Conservation (phyloP, 2,888 invertebrate genomes). For the Bimastos eiseni region DNA sequence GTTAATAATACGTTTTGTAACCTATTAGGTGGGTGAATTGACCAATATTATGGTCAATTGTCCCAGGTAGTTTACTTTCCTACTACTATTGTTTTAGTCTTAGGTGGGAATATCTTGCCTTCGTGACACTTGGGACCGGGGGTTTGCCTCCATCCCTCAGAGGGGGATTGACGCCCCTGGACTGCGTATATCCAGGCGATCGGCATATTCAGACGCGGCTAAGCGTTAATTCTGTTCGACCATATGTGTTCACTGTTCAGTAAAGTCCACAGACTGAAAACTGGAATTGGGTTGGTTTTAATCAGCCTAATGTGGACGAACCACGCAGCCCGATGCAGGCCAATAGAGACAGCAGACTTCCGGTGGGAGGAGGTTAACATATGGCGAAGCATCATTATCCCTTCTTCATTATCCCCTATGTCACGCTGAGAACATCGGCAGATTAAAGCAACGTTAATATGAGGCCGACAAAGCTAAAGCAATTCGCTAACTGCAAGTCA, state of each 20-base stretch:
- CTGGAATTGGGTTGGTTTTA: background rate
- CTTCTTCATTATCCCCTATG: background rate
- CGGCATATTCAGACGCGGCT: background rate
- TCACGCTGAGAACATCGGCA: background rate
- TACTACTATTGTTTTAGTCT: no score
- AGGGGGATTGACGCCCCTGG: no score
- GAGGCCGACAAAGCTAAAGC: background rate
- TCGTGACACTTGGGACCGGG: no score
- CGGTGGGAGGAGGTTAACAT: background rate
- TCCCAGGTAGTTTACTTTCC: no score
- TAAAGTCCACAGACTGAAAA: background rate
- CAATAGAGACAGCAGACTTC: background rate
- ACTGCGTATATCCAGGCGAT: background rate
- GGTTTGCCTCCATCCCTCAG: no score
- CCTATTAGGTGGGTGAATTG: no score
- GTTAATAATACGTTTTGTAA: no score
- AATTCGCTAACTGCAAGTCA: background rate
- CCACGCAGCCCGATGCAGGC: background rate
- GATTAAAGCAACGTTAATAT: background rate
- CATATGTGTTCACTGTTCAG: no score
- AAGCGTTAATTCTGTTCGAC: conserved; percentile 13
- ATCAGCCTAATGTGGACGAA: conserved; percentile 1
- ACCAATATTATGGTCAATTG: no score
- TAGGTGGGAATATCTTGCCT: no score
- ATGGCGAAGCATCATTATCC: background rate